A percentile compares a stretch with the other conserved stretches of the same genome.
phyloP scores from a whole-genome alignment of 1,140 invertebrate species.

The Drosophila grimshawi region DNA sequence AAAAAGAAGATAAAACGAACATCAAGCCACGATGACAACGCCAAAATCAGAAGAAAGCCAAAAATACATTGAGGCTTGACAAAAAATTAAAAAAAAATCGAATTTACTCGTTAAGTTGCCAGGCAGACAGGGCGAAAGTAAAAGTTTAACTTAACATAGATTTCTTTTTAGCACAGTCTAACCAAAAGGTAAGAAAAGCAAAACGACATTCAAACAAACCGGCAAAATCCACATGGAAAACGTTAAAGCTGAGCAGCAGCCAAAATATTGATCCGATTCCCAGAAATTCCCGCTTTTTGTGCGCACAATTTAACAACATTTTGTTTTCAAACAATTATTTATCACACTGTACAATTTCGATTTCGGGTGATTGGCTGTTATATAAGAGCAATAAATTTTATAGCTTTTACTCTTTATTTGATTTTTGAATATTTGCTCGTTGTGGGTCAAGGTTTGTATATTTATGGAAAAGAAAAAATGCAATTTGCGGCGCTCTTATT shows the following conservation, averaged over 20 bases:
- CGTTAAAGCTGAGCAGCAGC: constrained; percentile 50
- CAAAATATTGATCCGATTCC: constrained; percentile 11
- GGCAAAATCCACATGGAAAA: constrained; percentile 62
- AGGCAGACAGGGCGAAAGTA: constrained; percentile 69
- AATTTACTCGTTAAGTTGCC: constrained; percentile 39
- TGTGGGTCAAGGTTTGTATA: constrained; percentile 49
- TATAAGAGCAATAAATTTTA: neutral
- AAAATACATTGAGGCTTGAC: constrained; percentile 46
- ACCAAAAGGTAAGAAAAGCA: constrained; percentile 1
- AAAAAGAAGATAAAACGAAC: constrained; percentile 8
- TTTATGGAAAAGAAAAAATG: constrained; percentile 10
- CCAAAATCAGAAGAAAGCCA: constrained; percentile 63
- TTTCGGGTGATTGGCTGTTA: constrained; percentile 30
- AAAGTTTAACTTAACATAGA: constrained; percentile 62
- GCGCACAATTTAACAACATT: constrained; percentile 41
- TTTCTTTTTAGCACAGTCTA: constrained; percentile 65
- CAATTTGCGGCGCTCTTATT: constrained; percentile 28
- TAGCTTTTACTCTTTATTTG: neutral
- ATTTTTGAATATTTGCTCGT: constrained; percentile 3
- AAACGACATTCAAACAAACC: constrained; percentile 57
- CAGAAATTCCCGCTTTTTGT: constrained; percentile 15
- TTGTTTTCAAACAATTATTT: neutral
- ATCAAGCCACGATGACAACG: constrained; percentile 35
- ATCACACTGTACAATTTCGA: neutral
- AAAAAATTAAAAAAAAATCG: constrained; percentile 32